Evolutionary conservation across 2,888 invertebrate species (phyloP).

Genomic region (Autographa pulchrina): DNA sequence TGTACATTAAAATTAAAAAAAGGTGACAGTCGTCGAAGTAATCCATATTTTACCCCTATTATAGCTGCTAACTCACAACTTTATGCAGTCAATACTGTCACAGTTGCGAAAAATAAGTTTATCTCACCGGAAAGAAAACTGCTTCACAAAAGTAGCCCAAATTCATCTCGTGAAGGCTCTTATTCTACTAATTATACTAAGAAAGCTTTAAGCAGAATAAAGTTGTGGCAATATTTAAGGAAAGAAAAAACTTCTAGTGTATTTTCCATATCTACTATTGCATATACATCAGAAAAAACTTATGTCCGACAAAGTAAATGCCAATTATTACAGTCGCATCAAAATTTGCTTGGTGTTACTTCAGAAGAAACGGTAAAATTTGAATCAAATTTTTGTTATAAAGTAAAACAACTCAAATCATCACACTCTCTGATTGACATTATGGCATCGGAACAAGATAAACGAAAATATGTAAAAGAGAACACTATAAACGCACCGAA

Average conservation of each 20-base stretch:
- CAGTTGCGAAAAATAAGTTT: constrained; percentile 11
- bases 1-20: constrained; percentile 27
- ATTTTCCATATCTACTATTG: constrained; percentile 33
- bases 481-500: constrained; percentile 5
- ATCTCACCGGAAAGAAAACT: constrained; percentile 23
- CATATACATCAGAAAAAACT: constrained; percentile 27
- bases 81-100: constrained; percentile 27
- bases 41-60: constrained; percentile 16
- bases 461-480: constrained; percentile 17
- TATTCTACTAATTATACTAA: constrained; percentile 10
- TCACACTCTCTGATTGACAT: constrained; percentile 15
- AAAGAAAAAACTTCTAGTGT: constrained; percentile 13
- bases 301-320: constrained; percentile 20
- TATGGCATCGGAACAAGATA: constrained; percentile 4
- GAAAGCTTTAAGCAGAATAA: constrained; percentile 13
- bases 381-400: constrained; percentile 36
- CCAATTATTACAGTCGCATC: constrained; percentile 15
- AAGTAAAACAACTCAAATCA: constrained; percentile 20
- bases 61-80: constrained; percentile 19
- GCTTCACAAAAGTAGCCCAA: constrained; percentile 5
- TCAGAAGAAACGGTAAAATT: constrained; percentile 28
- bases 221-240: constrained; percentile 23
- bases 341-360: constrained; percentile 12
- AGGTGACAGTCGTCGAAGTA: constrained; percentile 4
- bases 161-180: constrained; percentile 7